Conservation (phyloP, 2,113 vertebrate genomes). For the Hippocampus comes region DNA sequence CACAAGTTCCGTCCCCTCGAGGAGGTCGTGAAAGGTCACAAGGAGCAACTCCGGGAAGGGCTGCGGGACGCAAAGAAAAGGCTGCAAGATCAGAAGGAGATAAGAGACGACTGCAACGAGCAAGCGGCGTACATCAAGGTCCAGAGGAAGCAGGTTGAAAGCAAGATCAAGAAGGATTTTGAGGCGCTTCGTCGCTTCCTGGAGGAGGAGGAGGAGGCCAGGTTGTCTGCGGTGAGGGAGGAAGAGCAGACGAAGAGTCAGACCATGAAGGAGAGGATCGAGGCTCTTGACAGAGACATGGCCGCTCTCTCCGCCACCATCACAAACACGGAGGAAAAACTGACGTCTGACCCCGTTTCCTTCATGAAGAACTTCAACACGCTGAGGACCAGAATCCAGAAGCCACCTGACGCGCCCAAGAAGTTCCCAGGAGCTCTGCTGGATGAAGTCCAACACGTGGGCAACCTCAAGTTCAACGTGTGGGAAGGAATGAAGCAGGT, state of each 20-base stretch:
- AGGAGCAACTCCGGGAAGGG: neutral
- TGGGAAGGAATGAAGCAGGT: no score
- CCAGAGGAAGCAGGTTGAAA: no score
- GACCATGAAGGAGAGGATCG: neutral
- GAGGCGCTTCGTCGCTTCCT: no score
- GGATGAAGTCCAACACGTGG: no score
- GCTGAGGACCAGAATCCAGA: neutral
- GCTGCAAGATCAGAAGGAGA: neutral
- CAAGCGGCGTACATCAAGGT: no score
- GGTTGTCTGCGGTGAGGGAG: neutral
- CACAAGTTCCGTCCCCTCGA: no score
- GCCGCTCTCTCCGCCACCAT: neutral
- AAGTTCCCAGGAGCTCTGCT: no score
- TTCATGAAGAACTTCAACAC: neutral
- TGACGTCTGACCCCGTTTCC: neutral
- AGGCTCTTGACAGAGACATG: neutral
- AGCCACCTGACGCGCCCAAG: no score
- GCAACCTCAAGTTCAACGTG: no score
- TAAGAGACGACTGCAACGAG: no score
- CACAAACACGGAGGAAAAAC: neutral
- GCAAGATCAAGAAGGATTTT: no score
- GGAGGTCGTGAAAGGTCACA: neutral
- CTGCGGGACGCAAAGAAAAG: neutral
- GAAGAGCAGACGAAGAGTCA: slow-evolving; percentile 7
- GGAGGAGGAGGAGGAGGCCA: no score